Percentiles rank a stretch among this genome's conserved stretches.
Evolutionary conservation across 2,113 vertebrate species (phyloP).

Genomic region (Pampusana beccarii): DNA sequence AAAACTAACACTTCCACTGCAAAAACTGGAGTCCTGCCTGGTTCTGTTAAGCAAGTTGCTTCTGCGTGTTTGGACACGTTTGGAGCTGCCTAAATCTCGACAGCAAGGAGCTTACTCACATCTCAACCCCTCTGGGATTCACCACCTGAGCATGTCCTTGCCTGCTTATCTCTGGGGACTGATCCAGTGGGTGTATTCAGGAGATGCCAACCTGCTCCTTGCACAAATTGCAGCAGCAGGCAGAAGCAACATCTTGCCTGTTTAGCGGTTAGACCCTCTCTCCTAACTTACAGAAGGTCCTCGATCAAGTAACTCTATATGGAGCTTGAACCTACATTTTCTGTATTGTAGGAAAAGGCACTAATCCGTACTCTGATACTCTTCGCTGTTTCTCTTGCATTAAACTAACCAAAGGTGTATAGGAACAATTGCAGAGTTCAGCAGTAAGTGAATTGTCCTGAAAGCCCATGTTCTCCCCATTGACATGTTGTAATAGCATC

Average conservation of each 20-base stretch:
- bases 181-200: not conserved
- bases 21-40: not conserved
- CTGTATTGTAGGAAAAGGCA: not conserved
- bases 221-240: not conserved
- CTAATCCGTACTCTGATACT: not conserved
- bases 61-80: conserved; percentile 7
- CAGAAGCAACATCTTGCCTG: not conserved
- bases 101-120: conserved; percentile 40
- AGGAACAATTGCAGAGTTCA: not conserved
- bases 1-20: not conserved
- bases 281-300: not conserved
- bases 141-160: not conserved
- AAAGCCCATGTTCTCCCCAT: not conserved
- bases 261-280: not conserved
- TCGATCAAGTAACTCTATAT: not conserved
- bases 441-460: not conserved
- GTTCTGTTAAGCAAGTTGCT: not conserved
- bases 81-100: conserved; percentile 20
- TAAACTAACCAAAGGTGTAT: rapidly evolving
- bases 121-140: not conserved
- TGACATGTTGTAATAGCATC: not conserved
- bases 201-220: not conserved
- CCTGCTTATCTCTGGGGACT: not conserved
- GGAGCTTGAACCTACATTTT: not conserved
- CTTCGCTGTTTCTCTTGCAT: not conserved